These are phyloP conservation scores for Ceuthmochares aereus DNA, from an alignment of 2,113 vertebrate genomes.

Conservation along the genomic window DNA sequence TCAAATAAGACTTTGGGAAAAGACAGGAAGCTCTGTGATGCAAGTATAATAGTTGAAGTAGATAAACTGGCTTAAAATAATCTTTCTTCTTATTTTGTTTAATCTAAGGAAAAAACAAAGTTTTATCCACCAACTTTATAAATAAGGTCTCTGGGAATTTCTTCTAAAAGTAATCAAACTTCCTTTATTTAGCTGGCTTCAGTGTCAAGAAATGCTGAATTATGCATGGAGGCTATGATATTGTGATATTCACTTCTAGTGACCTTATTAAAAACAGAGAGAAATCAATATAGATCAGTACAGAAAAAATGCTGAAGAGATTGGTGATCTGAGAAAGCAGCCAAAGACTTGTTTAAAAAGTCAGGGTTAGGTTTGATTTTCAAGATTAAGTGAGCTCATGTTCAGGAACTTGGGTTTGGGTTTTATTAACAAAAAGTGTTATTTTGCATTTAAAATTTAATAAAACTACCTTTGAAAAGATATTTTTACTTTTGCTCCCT, in stretches of 20 bases:
- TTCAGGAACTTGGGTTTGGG: background rate
- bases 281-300: constrained; percentile 27
- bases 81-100: background rate
- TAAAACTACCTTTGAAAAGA: background rate
- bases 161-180: constrained; percentile 7
- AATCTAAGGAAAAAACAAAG: background rate
- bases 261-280: constrained; percentile 30
- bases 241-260: constrained; percentile 34
- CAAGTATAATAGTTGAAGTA: background rate
- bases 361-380: background rate
- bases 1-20: background rate
- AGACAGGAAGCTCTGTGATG: background rate
- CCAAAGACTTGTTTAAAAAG: constrained; percentile 17
- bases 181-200: constrained; percentile 17
- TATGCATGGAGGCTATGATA: constrained; percentile 35
- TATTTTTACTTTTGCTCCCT: background rate
- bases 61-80: background rate
- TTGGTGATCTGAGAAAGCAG: background rate
- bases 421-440: background rate
- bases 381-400: background rate
- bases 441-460: background rate
- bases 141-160: background rate
- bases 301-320: background rate
- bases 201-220: constrained; percentile 40
- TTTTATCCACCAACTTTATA: background rate